A percentile compares a stretch with the other conserved stretches of the same genome.
Conservation (phyloP, 1,140 invertebrate species). For the Drosophila bocqueti region DNA sequence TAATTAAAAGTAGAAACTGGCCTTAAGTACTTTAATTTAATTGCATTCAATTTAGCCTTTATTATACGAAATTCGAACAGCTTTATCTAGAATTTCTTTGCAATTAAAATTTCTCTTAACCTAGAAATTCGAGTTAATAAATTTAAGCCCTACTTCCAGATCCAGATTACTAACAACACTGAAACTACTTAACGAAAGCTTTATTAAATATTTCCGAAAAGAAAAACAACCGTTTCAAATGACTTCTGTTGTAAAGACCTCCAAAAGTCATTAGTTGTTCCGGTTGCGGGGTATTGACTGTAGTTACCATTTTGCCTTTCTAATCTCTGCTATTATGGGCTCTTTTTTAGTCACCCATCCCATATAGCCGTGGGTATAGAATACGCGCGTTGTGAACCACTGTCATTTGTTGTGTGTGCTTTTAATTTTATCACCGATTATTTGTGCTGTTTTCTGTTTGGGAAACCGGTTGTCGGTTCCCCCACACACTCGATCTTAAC, state of each 20-base stretch:
- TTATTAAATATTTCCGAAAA: no score
- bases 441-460: constrained; percentile 56
- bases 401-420: constrained; percentile 63
- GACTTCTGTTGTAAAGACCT: neutral
- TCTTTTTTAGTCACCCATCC: constrained; percentile 30
- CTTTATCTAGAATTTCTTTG: neutral
- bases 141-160: neutral
- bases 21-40: neutral
- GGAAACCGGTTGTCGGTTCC: constrained; percentile 61
- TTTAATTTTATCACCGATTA: constrained; percentile 59
- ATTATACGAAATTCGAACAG: neutral
- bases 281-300: constrained; percentile 15
- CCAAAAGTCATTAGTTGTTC: neutral
- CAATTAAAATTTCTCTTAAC: neutral
- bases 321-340: constrained; percentile 21
- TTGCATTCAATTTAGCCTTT: constrained; percentile 4
- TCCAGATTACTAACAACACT: neutral
- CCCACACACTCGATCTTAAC: constrained; percentile 46
- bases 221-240: neutral
- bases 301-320: constrained; percentile 27
- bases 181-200: neutral
- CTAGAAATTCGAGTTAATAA: neutral
- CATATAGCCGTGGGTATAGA: constrained; percentile 15
- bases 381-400: constrained; percentile 59
- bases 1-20: constrained; percentile 13